Evolutionary conservation across 2,888 invertebrate genomes (phyloP), one percentile per base, ranked within the genome.

Genomic region (Drosophila neutralis): DNA sequence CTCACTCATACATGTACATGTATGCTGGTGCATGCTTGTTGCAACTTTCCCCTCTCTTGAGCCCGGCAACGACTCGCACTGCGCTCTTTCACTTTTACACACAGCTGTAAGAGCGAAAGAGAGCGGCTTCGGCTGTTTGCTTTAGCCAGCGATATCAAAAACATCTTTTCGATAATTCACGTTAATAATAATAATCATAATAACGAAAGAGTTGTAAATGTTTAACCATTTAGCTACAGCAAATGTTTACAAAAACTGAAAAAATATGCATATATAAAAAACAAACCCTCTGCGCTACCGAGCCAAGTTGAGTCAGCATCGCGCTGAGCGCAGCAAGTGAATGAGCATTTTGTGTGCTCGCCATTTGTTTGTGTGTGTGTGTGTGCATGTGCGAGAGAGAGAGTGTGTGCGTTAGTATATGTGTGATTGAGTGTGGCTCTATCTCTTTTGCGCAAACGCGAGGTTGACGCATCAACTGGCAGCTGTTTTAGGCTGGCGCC

Each of bases 361-460:
- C 60, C 65, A 59, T 49, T 18, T 60, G 33, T 18, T 48, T 38
- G 35, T 68, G 49, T 54, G 33, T 68, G 49, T 54, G 33, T 59
- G 40, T 35, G 52, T 24, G 56, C 36, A 53, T 40, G 21, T 45
- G 45, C 15, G 21, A 21, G 2, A 45, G 45, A 45, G 15, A 24
- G 45, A 15, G 11, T 11, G 58, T 35, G 29, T 64, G 42, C 51
- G 58, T 36, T 40, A 36, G 66, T 63, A 49, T 62, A n/a, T 56
- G 18, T 45, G 21, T 31, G 66, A 27, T 38, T 61, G 66, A 69
- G 29, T 35, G 45, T 70, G 71, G 31, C 64, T 66, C 72, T 66
- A 48, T 85, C 89, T 84, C 84, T 81, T 76, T 89, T 89, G 89
- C 89, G 89, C 84, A 84, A 81, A 87, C 89, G 82, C 75, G 66